phyloP scores from a whole-genome alignment of 2,113 vertebrate species.

The Calidris pugnax region DNA sequence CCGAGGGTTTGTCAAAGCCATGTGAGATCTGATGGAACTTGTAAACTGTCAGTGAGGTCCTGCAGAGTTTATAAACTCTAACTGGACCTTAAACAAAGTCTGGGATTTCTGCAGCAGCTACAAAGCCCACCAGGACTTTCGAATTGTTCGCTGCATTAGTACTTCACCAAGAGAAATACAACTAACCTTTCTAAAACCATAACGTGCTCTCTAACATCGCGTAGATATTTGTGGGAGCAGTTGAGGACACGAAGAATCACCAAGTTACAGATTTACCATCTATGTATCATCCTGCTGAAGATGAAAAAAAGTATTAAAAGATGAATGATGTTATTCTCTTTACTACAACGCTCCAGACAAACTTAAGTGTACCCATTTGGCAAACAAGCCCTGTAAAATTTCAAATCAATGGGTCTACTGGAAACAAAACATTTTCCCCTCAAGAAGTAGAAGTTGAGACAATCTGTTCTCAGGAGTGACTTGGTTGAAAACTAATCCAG shows the following conservation, averaged over 20 bases:
- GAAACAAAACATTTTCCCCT: neutral
- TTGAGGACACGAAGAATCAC: neutral
- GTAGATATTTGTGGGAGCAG: neutral
- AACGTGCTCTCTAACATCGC: neutral
- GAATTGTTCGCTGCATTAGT: neutral
- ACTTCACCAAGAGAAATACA: neutral
- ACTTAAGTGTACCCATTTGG: neutral
- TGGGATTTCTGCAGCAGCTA: neutral
- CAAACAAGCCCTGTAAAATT: neutral
- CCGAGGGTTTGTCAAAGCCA: neutral
- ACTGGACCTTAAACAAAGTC: neutral
- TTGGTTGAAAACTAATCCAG: neutral
- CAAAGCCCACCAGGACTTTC: neutral
- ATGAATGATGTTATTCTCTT: neutral
- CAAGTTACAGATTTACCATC: neutral
- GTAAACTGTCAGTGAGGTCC: neutral
- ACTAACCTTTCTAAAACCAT: neutral
- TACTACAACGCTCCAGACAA: neutral
- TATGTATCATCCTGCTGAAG: neutral
- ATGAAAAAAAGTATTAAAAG: neutral
- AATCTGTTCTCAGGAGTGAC: neutral
- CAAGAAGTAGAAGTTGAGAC: neutral
- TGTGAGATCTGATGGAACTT: neutral
- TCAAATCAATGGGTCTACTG: neutral
- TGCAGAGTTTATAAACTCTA: slow-evolving; percentile 2